Evolutionary conservation across 2,888 invertebrate species (phyloP), one percentile per base, ranked within the genome.

Genomic region (Margaritifera margaritifera): DNA sequence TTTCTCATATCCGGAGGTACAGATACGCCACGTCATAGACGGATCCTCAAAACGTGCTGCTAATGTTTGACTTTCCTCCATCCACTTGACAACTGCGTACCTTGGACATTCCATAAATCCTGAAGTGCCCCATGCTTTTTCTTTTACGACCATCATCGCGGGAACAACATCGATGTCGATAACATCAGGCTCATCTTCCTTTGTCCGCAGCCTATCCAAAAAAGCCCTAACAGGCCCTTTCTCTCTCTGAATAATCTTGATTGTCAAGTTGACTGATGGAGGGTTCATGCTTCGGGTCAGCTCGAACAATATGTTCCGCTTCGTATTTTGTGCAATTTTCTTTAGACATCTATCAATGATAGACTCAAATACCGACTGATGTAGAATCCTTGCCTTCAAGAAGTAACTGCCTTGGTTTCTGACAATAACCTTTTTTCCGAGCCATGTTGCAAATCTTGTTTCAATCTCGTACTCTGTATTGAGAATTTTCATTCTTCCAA

Each of bases 161-260:
- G 80, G 80, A 15, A 80, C 78, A 56, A 80, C 60, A 57, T 79
- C 80, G 1, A 80, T 61, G 64, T 80, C 79, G 27, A 80, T 77
- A 31, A 31, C 31, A 11, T 42, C 11, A 42, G 42, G 42, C 42
- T 11, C 11, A 0, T 42, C 15, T 42, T 4, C 11, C 11, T 42
- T 4, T 20, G 22, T 11, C 53, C 1, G 19, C 15, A 22, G 6
- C 19, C 27, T 1, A 24, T 24, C 15, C 55, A 15, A 50, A 0
- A 24, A 24, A 8, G 50, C 55, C 27, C 60, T 1, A 6, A 27
- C 31, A 24, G 6, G 19, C 25, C 54, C 60, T 5, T 11, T 6
- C 19, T 22, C 22, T 22, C 25, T 11, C n/a, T 51, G 58, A 11
- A 20, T 51, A 8, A 25, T 51, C 15, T 59, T 53, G 11, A 76